phyloP scores from a whole-genome alignment of 2,888 invertebrate genomes.

The Xylophagus ater region DNA sequence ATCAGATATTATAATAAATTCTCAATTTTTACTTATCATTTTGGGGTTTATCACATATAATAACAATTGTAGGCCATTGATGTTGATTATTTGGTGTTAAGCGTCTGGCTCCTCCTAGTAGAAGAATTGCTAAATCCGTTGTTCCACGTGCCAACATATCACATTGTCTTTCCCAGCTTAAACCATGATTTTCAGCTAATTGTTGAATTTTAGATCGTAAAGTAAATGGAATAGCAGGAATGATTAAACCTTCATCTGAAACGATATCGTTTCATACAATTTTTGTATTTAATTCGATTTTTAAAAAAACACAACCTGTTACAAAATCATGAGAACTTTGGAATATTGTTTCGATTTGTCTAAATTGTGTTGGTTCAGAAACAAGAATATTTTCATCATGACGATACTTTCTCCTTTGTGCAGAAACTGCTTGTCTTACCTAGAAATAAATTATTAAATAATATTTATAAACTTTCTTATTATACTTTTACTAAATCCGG shows the following conservation, averaged over 20 bases:
- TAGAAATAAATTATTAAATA: constrained; percentile 4
- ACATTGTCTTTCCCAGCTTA: constrained; percentile 53
- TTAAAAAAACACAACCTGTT: constrained; percentile 22
- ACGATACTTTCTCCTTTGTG: constrained; percentile 47
- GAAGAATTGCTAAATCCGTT: constrained; percentile 70
- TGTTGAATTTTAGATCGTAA: constrained; percentile 58
- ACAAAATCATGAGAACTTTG: constrained; percentile 33
- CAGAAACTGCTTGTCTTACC: constrained; percentile 24
- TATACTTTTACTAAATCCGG: constrained; percentile 45
- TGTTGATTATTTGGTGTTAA: constrained; percentile 78
- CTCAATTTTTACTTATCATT: constrained; percentile 29
- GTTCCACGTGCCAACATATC: constrained; percentile 75
- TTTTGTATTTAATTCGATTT: neutral
- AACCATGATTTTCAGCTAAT: constrained; percentile 55
- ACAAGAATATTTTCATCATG: constrained; percentile 80
- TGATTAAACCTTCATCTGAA: constrained; percentile 64
- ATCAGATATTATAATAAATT: constrained; percentile 7
- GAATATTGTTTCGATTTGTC: constrained; percentile 52
- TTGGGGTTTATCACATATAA: constrained; percentile 60
- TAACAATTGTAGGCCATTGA: constrained; percentile 73
- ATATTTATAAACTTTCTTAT: constrained; percentile 1
- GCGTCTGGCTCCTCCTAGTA: constrained; percentile 74
- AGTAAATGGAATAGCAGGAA: constrained; percentile 60
- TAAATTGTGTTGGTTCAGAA: constrained; percentile 49
- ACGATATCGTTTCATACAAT: constrained; percentile 7